phyloP scores from a whole-genome alignment of 1,140 invertebrate genomes.

The Sitobion miscanthi region DNA sequence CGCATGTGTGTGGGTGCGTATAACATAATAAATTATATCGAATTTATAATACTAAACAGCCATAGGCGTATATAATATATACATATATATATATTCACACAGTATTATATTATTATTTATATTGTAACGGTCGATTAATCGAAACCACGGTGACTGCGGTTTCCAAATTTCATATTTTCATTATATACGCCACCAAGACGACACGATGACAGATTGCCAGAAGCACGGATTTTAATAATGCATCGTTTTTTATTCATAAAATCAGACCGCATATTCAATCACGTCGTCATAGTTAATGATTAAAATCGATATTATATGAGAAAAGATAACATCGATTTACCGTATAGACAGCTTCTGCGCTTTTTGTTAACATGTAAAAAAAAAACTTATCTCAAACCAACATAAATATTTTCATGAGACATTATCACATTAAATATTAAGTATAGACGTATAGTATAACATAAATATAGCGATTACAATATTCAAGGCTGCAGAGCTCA shows the following conservation, averaged over 20 bases:
- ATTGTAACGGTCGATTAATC: constrained; percentile 26
- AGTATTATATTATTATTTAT: neutral
- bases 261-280: neutral
- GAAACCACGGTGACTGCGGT: neutral
- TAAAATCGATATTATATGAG: neutral
- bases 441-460: neutral
- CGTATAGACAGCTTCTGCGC: neutral
- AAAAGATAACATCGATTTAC: neutral
- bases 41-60: neutral
- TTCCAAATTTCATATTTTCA: constrained; percentile 13
- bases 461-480: neutral
- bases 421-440: neutral
- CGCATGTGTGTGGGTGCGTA: neutral
- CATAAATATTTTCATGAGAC: neutral
- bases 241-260: neutral
- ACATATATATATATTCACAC: neutral
- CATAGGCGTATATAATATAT: neutral
- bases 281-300: neutral
- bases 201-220: neutral
- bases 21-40: neutral
- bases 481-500: neutral
- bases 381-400: neutral
- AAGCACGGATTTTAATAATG: neutral
- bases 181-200: neutral
- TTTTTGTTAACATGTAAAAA: neutral